phyloP scores from a whole-genome alignment of 1,140 invertebrate genomes.

The Drosophila orosa region DNA sequence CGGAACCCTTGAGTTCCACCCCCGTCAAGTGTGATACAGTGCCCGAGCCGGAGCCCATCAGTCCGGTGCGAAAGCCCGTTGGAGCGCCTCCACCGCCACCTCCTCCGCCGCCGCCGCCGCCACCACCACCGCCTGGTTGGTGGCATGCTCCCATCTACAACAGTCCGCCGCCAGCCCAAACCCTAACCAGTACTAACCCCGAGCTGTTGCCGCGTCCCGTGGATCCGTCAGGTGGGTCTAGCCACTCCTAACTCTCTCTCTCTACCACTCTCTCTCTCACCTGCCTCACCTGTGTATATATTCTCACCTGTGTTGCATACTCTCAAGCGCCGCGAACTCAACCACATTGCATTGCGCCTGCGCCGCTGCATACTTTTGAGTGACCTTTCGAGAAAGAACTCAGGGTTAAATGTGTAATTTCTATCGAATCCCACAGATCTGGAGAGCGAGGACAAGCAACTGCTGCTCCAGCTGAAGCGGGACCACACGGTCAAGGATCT shows the following conservation, averaged over 20 bases:
- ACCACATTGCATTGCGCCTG: conserved; percentile 13
- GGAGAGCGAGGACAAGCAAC: conserved; percentile 77
- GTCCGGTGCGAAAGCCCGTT: conserved; percentile 58
- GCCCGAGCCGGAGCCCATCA: conserved; percentile 57
- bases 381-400: background rate
- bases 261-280: background rate
- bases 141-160: conserved; percentile 60
- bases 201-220: conserved; percentile 24
- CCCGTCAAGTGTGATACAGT: conserved; percentile 55
- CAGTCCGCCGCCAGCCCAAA: conserved; percentile 37
- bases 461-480: conserved; percentile 85
- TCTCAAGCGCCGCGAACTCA: conserved; percentile 24
- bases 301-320: conserved; percentile 46
- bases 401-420: background rate
- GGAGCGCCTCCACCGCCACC: conserved; percentile 55
- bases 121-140: conserved; percentile 74
- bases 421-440: conserved; percentile 53
- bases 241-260: background rate
- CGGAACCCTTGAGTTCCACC: conserved; percentile 33
- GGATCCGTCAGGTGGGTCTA: conserved; percentile 49
- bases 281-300: conserved; percentile 10
- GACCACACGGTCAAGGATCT: conserved; percentile 94
- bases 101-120: conserved; percentile 73
- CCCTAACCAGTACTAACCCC: conserved; percentile 65
- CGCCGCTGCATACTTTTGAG: conserved; percentile 63